These are phyloP conservation scores for Calameuta idolon DNA, from an alignment of 2,888 invertebrate species.

Conservation along the genomic window DNA sequence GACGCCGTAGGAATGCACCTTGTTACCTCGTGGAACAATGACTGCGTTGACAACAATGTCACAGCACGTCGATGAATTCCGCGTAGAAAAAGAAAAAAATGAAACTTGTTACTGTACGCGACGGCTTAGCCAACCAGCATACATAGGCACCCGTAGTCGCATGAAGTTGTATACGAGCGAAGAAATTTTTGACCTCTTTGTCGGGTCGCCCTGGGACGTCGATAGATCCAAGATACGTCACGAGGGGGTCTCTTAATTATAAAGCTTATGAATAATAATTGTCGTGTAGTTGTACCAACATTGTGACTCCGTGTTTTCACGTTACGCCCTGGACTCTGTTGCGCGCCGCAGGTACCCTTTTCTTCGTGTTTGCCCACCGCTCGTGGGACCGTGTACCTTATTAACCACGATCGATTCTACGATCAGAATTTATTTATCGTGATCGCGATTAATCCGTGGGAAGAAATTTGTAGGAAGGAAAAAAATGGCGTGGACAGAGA, in stretches of 20 bases:
- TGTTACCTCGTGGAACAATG: not conserved
- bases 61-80: constrained; percentile 30
- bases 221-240: constrained; percentile 46
- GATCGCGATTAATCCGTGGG: not conserved
- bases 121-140: constrained; percentile 10
- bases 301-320: constrained; percentile 66
- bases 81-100: constrained; percentile 22
- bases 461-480: not conserved
- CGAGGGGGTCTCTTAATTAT: constrained; percentile 57
- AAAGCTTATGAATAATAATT: constrained; percentile 66
- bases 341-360: constrained; percentile 56
- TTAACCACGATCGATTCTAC: constrained; percentile 2
- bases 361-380: constrained; percentile 49
- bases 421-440: not conserved
- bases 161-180: not conserved
- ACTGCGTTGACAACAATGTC: constrained; percentile 27
- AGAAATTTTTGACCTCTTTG: not conserved
- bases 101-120: constrained; percentile 39
- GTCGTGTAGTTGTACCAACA: constrained; percentile 67
- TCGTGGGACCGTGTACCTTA: constrained; percentile 44
- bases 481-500: no score
- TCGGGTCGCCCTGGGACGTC: constrained; percentile 36
- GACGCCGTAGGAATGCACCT: not conserved
- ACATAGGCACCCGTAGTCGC: not conserved
- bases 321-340: constrained; percentile 62